A percentile compares a stretch with the other conserved stretches of the same genome.
These are phyloP conservation scores for Crypturellus tataupa DNA, from an alignment of 2,797 vertebrate species.

Conservation along the genomic window DNA sequence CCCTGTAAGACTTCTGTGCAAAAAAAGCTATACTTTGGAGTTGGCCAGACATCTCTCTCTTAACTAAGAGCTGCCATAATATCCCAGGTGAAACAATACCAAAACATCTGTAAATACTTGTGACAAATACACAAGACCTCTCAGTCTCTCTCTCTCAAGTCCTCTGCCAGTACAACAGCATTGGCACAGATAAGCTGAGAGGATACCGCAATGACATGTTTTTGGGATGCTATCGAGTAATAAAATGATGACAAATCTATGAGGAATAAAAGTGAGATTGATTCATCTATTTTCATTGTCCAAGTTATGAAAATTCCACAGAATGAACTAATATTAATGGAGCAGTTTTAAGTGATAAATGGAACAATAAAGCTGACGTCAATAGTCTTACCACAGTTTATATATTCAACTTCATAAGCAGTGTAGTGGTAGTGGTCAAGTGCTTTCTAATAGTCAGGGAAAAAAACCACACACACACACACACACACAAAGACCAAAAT, in stretches of 20 bases:
- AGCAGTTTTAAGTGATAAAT: not conserved
- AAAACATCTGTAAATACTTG: not conserved
- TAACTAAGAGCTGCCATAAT: not conserved
- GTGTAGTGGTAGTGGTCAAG: not conserved
- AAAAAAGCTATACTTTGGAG: not conserved
- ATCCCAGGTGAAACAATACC: not conserved
- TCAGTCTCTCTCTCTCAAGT: not conserved
- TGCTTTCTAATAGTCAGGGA: not conserved
- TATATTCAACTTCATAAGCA: not conserved
- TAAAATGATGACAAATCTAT: not conserved
- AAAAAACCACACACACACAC: not conserved
- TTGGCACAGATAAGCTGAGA: not conserved
- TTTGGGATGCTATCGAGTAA: not conserved
- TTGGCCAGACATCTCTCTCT: not conserved
- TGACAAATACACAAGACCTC: not conserved
- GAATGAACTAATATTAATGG: not conserved
- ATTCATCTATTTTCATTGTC: not conserved
- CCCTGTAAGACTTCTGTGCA: not conserved
- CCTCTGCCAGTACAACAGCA: not conserved
- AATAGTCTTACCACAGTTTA: not conserved
- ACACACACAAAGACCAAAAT: not conserved
- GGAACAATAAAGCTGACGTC: not conserved
- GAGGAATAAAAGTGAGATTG: not conserved
- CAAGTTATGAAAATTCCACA: not conserved
- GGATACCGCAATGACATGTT: not conserved